phyloP scores from a whole-genome alignment of 2,888 invertebrate species.

The Nasonovia ribisnigri region DNA sequence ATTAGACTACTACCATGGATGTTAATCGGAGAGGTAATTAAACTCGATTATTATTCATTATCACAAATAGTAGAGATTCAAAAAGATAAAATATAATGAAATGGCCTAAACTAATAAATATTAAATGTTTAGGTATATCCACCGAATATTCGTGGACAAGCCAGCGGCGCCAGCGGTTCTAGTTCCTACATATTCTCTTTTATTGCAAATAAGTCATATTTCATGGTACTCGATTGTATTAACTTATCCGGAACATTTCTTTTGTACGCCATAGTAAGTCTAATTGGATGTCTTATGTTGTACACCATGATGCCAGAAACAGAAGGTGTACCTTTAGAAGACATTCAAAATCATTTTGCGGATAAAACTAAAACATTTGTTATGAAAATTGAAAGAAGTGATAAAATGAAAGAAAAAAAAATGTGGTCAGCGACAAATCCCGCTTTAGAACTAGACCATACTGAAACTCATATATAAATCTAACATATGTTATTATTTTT shows the following conservation, averaged over 20 bases:
- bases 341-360: conserved; percentile 80
- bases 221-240: conserved; percentile 66
- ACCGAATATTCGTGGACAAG: conserved; percentile 78
- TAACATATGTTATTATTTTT: not conserved
- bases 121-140: conserved; percentile 74
- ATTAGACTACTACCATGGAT: conserved; percentile 85
- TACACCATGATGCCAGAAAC: conserved; percentile 85
- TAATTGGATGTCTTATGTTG: conserved; percentile 76
- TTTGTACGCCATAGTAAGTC: conserved; percentile 70
- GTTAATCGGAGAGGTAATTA: conserved; percentile 80
- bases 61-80: not conserved
- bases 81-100: not conserved
- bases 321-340: conserved; percentile 81
- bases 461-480: conserved; percentile 66
- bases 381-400: conserved; percentile 69
- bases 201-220: conserved; percentile 80
- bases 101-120: not conserved
- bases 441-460: conserved; percentile 67
- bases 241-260: conserved; percentile 68
- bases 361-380: conserved; percentile 72
- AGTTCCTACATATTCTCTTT: conserved; percentile 83
- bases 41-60: not conserved
- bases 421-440: conserved; percentile 70
- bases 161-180: conserved; percentile 81
- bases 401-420: conserved; percentile 69